Evolutionary conservation across 2,888 invertebrate genomes (phyloP), one percentile per base, ranked within the genome.

Genomic region (Metallyticus violacea): DNA sequence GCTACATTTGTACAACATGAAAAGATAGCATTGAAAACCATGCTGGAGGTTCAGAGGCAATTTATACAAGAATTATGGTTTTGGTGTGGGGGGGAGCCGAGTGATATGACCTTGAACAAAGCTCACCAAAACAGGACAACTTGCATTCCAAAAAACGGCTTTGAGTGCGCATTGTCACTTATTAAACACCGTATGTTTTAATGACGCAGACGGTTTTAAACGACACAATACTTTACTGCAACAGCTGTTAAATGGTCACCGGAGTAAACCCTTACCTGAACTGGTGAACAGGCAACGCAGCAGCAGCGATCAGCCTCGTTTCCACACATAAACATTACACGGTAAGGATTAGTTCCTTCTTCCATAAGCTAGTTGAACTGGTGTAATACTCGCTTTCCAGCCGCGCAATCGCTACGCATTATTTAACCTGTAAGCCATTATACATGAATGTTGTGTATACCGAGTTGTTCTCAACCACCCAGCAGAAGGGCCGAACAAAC

Each of bases 401-500:
- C 9, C 0, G 0, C 2, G 15, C 40, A 3, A 15, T 62, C 40
- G 40, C 40, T 62, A 62, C 9, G 9, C 15, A 15, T 62, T 62
- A 62, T n/a, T n/a, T 15, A 62, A 62, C 9, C 40, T 62, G 15
- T 40, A 9, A 15, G 40, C 2, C 40, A 62, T 62, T 62, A n/a
- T 62, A 62, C 9, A 22, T 62, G 40, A 15, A 15, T 22, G 22
- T n/a, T n/a, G 15, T 62, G 15, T 62, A 62, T 62, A 15, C 3
- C 40, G 22, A n/a, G n/a, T 62, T 62, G 15, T 62, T 62, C 40
- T 77, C 85, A 83, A 82, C 29, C 87, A 79, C 82, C 82, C 79
- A 86, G 88, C 87, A 87, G 87, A 87, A 87, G 86, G 82, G 85
- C 62, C 82, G 83, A 87, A 29, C 78, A 40, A 87, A 77, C 87